phyloP scores from a whole-genome alignment of 2,113 vertebrate genomes.

The Tyto alba region DNA sequence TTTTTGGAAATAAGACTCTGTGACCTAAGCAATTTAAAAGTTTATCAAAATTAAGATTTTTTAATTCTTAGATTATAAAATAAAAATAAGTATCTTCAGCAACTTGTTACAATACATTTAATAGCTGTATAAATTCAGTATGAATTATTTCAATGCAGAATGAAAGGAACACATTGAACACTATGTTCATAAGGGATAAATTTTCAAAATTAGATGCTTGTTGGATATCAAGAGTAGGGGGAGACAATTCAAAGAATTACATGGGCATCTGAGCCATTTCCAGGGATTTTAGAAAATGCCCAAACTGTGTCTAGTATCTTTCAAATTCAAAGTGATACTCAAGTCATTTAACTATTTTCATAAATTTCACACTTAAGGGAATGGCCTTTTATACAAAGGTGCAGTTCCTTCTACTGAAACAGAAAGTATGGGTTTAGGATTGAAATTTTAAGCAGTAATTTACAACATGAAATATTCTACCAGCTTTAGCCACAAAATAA shows the following conservation, averaged over 20 bases:
- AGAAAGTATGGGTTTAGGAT: background rate
- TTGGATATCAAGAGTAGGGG: background rate
- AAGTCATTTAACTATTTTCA: background rate
- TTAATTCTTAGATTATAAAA: background rate
- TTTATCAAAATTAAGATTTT: background rate
- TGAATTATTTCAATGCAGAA: background rate
- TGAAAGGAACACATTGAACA: background rate
- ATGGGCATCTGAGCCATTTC: background rate
- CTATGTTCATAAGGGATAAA: background rate
- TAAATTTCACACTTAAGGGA: background rate
- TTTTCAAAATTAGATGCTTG: background rate
- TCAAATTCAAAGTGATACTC: background rate
- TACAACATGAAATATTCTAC: background rate
- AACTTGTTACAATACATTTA: background rate
- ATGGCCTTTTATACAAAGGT: background rate
- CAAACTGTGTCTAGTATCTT: background rate
- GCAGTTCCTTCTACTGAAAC: background rate
- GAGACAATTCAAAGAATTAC: background rate
- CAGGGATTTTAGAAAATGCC: background rate
- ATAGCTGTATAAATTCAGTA: background rate
- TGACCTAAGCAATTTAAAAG: background rate
- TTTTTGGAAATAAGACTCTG: background rate
- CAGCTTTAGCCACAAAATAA: background rate
- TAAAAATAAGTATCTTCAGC: background rate
- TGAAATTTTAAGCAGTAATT: background rate